These are phyloP conservation scores for Drosophila albomicans DNA, from an alignment of 1,140 invertebrate genomes.

Conservation along the genomic window DNA sequence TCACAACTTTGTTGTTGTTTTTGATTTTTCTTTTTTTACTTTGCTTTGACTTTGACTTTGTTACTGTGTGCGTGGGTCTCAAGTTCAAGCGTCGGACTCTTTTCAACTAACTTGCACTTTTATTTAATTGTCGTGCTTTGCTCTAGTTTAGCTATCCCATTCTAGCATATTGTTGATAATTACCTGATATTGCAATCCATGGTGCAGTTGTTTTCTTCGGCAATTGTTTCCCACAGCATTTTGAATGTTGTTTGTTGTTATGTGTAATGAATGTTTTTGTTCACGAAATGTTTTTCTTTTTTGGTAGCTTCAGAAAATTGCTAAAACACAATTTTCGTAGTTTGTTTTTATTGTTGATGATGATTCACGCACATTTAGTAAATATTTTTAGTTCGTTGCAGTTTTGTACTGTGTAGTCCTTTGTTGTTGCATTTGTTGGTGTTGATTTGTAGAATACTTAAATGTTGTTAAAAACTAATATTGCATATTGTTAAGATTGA, in stretches of 20 bases:
- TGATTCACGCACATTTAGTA: slow-evolving; percentile 66
- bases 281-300: slow-evolving; percentile 12
- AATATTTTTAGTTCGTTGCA: slow-evolving; percentile 36
- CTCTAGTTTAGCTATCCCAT: background rate
- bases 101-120: slow-evolving; percentile 64
- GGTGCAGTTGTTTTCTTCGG: slow-evolving; percentile 73
- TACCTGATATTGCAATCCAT: slow-evolving; percentile 84
- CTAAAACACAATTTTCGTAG: slow-evolving; percentile 79
- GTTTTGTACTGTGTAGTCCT: slow-evolving; percentile 67
- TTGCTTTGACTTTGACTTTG: slow-evolving; percentile 29
- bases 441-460: slow-evolving; percentile 18
- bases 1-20: slow-evolving; percentile 36
- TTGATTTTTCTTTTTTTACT: slow-evolving; percentile 27
- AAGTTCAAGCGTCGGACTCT: slow-evolving; percentile 28
- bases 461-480: slow-evolving; percentile 63
- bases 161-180: slow-evolving; percentile 44
- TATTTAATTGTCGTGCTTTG: slow-evolving; percentile 33
- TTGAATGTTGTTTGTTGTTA: slow-evolving; percentile 45
- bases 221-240: slow-evolving; percentile 83
- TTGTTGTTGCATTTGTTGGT: slow-evolving; percentile 48
- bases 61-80: background rate
- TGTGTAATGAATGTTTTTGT: slow-evolving; percentile 13
- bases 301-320: slow-evolving; percentile 63
- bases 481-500: slow-evolving; percentile 46
- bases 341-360: slow-evolving; percentile 9